phyloP scores from a whole-genome alignment of 1,140 invertebrate species.

The Andrena cerasifolii region DNA sequence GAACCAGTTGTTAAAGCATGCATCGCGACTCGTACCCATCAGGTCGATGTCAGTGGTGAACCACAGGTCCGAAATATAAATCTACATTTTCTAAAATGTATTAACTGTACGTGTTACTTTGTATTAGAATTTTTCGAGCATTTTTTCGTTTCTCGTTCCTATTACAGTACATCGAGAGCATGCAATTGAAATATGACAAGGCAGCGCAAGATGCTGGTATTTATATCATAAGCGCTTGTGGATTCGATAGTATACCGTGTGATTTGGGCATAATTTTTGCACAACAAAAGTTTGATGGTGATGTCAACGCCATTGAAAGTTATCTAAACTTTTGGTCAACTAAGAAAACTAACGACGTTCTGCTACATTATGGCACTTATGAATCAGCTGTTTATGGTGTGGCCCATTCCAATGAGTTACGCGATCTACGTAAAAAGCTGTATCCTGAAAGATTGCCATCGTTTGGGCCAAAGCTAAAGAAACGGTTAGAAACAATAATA shows the following conservation, averaged over 20 bases:
- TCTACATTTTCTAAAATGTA: conserved; percentile 16
- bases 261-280: conserved; percentile 92
- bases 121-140: not conserved
- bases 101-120: not conserved
- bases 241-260: conserved; percentile 94
- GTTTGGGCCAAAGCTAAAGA: conserved; percentile 84
- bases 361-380: conserved; percentile 91
- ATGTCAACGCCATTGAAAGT: conserved; percentile 88
- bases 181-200: conserved; percentile 91
- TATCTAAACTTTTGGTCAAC: conserved; percentile 83
- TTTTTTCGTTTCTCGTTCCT: conserved; percentile 24
- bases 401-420: conserved; percentile 85
- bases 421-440: conserved; percentile 85
- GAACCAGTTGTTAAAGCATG: conserved; percentile 96
- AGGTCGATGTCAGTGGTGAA: conserved; percentile 96
- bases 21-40: conserved; percentile 90
- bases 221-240: conserved; percentile 94
- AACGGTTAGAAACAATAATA: conserved; percentile 74
- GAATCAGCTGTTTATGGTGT: conserved; percentile 90
- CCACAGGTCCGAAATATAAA: conserved; percentile 83
- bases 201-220: conserved; percentile 89
- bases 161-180: conserved; percentile 91
- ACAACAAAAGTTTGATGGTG: conserved; percentile 89
- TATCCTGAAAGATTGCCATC: conserved; percentile 86
- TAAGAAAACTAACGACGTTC: conserved; percentile 74